Conservation (phyloP, 1,140 invertebrate genomes). For the Heliconius himera region DNA sequence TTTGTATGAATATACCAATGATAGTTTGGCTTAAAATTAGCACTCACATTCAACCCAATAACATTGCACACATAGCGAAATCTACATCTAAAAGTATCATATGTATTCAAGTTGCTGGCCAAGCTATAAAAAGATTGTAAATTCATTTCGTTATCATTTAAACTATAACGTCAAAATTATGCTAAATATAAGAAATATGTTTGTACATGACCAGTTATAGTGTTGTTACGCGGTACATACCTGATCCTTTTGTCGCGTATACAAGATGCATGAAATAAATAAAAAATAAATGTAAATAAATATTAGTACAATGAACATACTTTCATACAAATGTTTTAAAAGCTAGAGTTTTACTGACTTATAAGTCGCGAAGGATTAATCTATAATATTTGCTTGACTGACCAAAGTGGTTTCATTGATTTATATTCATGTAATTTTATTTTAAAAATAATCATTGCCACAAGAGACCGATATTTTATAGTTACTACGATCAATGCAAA, state of each 20-base stretch:
- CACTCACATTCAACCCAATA: slow-evolving; percentile 38
- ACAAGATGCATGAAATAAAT: slow-evolving; percentile 66
- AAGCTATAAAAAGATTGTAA: slow-evolving; percentile 33
- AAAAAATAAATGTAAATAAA: slow-evolving; percentile 26
- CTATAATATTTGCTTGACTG: too few species aligned
- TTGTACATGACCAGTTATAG: background rate
- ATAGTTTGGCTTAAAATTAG: slow-evolving; percentile 34
- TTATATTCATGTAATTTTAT: too few species aligned
- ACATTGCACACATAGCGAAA: slow-evolving; percentile 38
- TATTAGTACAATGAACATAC: background rate
- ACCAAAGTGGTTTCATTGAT: too few species aligned
- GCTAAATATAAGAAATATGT: slow-evolving; percentile 16
- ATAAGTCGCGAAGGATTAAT: too few species aligned
- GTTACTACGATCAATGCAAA: slow-evolving; percentile 12
- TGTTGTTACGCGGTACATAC: slow-evolving; percentile 51
- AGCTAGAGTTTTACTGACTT: too few species aligned
- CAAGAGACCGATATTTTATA: background rate
- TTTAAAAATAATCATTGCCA: background rate
- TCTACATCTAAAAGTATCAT: slow-evolving; percentile 37
- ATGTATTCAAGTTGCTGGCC: slow-evolving; percentile 31
- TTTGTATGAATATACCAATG: slow-evolving; percentile 30
- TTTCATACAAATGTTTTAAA: too few species aligned
- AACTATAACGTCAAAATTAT: slow-evolving; percentile 20
- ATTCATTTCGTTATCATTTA: slow-evolving; percentile 15
- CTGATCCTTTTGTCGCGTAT: slow-evolving; percentile 58